Base-by-base conservation (phyloP, 2,888 invertebrate genomes). In the Drosophila nigricruria region DNA sequence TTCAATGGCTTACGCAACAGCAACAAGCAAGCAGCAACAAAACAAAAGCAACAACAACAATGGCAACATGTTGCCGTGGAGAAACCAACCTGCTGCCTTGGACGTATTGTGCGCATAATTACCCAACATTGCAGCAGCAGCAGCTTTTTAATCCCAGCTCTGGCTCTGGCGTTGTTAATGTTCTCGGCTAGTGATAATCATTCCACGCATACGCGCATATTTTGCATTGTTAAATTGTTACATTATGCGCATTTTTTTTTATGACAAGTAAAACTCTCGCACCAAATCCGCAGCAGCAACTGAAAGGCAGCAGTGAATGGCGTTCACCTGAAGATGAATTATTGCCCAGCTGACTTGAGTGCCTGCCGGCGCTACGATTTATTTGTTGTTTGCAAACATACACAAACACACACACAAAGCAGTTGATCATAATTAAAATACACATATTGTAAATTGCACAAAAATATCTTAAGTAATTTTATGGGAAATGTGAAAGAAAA, bases 221-320 rank as follows among this genome's bases (percentile, higher is more conserved):
- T 87, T 82, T 79, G 81, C 81, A 88, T 88, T 88, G 87, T 82
- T 52, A 78, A 87, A 81, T 88, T 79, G 77, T 79, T 87, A 77
- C 87, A 84, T 80, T 88, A 81, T 69, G 88, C 81, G 83, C 78
- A 87, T 87, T 86, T 85, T 86, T 87, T 86, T 85, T 86, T 79
- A 88, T 86, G 81, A 79, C 84, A 77, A 73, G 84, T 78, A 54
- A 68, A 64, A 77, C 61, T 69, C 63, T 64, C 58, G 40, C 62
- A 64, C 54, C 70, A 61, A 59, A 56, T 58, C 38, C 62, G 23
- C 40, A 20, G 27, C 45, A 53, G 30, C 38, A 36, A 40, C 61
- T 27, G 40, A 27, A 60, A 58, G 59, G 57, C 34, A 42, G 54
- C 20, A 42, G 38, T 27, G 71, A 56, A 58, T 67, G 64, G 64